phyloP scores from a whole-genome alignment of 1,140 invertebrate genomes.

The Littorina saxatilis region DNA sequence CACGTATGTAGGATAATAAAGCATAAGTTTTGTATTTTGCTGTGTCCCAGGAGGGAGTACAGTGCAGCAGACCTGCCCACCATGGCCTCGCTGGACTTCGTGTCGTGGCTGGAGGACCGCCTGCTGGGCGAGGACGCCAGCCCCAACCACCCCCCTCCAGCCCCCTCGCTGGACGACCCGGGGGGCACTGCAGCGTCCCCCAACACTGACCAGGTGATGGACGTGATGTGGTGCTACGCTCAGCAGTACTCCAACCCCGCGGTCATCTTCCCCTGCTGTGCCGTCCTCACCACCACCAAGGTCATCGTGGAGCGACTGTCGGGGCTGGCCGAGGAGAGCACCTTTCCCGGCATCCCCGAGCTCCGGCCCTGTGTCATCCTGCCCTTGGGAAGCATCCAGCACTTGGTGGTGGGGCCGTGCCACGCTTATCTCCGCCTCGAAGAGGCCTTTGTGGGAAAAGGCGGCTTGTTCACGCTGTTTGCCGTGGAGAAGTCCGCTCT shows the following conservation, averaged over 20 bases:
- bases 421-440: constrained; percentile 68
- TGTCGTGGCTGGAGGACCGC: constrained; percentile 56
- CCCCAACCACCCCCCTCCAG: background rate
- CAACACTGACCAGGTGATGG: constrained; percentile 55
- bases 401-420: constrained; percentile 66
- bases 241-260: constrained; percentile 60
- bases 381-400: constrained; percentile 67
- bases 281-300: constrained; percentile 65
- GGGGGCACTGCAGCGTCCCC: background rate
- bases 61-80: constrained; percentile 55
- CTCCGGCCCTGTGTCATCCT: constrained; percentile 66
- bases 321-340: constrained; percentile 22
- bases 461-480: constrained; percentile 68
- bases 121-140: constrained; percentile 43
- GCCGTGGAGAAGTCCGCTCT: constrained; percentile 57
- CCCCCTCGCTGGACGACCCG: background rate
- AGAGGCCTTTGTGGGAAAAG: constrained; percentile 69
- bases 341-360: constrained; percentile 58
- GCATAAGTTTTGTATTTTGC: background rate
- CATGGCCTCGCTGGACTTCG: constrained; percentile 47
- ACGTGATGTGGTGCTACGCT: constrained; percentile 70
- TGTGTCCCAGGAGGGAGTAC: constrained; percentile 14
- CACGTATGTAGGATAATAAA: too few species aligned
- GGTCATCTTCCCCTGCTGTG: constrained; percentile 60
- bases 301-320: constrained; percentile 61